A percentile compares a stretch with the other conserved stretches of the same genome.
Conservation (phyloP, 2,888 invertebrate species). For the Taenaris catops region DNA sequence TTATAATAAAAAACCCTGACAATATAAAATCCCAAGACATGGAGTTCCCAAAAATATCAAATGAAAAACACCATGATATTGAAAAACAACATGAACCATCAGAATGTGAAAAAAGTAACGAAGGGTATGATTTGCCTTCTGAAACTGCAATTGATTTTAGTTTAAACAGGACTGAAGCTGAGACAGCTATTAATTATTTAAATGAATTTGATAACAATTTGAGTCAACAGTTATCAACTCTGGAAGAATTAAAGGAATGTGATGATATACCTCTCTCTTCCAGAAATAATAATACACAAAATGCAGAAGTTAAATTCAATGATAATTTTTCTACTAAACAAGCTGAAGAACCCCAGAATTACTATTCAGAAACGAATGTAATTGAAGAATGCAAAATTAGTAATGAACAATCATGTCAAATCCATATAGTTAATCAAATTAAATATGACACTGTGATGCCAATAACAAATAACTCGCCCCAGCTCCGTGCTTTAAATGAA, state of each 20-base stretch:
- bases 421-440: background rate
- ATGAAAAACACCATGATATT: constrained; percentile 1
- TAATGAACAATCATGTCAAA: background rate
- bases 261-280: background rate
- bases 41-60: constrained; percentile 19
- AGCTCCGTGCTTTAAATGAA: background rate
- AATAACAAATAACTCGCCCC: background rate
- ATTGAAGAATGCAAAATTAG: no score
- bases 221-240: constrained; percentile 1
- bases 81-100: constrained; percentile 2
- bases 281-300: background rate
- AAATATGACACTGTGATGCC: background rate
- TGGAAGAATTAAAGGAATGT: background rate
- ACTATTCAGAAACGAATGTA: background rate
- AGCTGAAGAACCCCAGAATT: background rate
- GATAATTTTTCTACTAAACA: background rate
- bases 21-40: constrained; percentile 42
- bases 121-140: constrained; percentile 13
- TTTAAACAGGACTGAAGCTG: constrained; percentile 37
- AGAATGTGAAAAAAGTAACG: constrained; percentile 6
- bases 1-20: constrained; percentile 72
- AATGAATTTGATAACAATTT: constrained; percentile 9
- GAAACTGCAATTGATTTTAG: constrained; percentile 58
- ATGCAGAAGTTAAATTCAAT: background rate
- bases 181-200: constrained; percentile 21